Conservation (phyloP, 2,888 invertebrate genomes). For the Bellardia pandia region DNA sequence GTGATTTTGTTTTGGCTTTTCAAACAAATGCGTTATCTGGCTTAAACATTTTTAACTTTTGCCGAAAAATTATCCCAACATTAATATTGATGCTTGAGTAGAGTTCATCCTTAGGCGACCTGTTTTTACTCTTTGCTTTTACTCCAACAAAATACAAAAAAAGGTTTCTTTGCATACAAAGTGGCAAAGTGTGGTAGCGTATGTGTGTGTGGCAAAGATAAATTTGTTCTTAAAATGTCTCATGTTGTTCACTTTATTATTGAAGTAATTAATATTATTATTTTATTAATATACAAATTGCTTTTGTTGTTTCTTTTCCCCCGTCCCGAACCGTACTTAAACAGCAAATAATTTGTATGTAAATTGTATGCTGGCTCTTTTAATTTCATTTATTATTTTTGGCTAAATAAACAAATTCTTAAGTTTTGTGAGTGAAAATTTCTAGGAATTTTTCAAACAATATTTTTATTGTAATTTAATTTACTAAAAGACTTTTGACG, state of each 20-base stretch:
- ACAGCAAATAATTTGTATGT: background rate
- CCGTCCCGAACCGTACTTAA: background rate
- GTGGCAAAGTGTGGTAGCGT: too few relatives aligned
- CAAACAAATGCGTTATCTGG: too few relatives aligned
- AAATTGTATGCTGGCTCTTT: background rate
- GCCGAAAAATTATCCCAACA: too few relatives aligned
- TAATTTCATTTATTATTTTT: background rate
- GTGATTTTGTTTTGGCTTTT: too few relatives aligned
- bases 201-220: background rate
- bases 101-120: too few relatives aligned
- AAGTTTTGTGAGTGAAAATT: background rate
- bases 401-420: background rate
- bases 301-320: background rate
- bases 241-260: slow-evolving; percentile 14
- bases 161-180: background rate
- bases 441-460: background rate
- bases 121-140: too few relatives aligned
- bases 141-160: too few relatives aligned
- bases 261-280: background rate
- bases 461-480: background rate
- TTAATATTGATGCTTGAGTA: too few relatives aligned
- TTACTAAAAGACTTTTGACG: background rate
- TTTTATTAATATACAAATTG: background rate
- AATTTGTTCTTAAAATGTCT: slow-evolving; percentile 8
- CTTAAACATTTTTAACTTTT: too few relatives aligned